These are phyloP conservation scores for Esox lucius DNA, from an alignment of 2,797 vertebrate species.

Conservation along the genomic window DNA sequence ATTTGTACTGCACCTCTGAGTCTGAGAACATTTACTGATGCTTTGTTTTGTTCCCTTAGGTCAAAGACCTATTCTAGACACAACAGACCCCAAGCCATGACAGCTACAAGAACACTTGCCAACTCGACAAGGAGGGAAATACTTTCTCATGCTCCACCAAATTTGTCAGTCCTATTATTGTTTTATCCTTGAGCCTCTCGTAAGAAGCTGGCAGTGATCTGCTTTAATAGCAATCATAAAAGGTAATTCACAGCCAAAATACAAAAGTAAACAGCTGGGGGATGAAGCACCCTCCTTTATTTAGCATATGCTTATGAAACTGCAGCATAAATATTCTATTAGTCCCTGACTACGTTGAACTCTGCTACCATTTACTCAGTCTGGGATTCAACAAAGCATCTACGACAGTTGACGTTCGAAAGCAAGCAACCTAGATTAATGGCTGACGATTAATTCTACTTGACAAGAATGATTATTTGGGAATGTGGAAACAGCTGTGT, in stretches of 20 bases:
- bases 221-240: not conserved
- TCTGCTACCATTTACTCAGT: not conserved
- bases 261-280: not conserved
- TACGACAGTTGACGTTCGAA: not conserved
- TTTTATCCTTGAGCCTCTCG: not conserved
- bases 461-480: not conserved
- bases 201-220: not conserved
- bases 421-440: not conserved
- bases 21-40: not conserved
- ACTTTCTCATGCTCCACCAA: not conserved
- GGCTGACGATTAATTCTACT: not conserved
- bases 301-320: not conserved
- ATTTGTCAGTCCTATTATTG: not conserved
- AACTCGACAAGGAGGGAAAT: not conserved
- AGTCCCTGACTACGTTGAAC: not conserved
- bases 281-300: not conserved
- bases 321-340: not conserved
- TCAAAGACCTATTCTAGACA: not conserved
- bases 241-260: not conserved
- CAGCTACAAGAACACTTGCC: not conserved
- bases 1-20: not conserved
- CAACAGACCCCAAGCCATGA: not conserved
- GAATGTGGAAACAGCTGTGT: conserved; percentile 2
- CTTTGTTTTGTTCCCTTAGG: not conserved
- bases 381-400: not conserved